These are phyloP conservation scores for Amphipyra berbera DNA, from an alignment of 2,888 invertebrate genomes.

Conservation along the genomic window DNA sequence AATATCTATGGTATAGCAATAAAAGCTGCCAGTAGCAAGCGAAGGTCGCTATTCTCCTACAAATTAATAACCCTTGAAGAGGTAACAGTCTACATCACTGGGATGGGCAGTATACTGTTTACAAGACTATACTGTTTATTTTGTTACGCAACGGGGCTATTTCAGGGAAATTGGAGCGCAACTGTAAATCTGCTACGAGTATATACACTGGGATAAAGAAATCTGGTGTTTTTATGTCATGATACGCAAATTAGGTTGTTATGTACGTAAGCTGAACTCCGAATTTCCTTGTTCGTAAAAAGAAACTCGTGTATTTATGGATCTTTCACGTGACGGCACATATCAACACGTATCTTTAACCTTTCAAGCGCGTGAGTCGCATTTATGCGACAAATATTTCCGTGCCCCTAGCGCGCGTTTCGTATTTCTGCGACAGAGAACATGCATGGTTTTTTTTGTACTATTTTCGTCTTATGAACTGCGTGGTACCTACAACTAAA, in stretches of 20 bases:
- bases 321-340: no score
- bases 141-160: conserved; percentile 51
- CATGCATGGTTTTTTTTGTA: no score
- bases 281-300: conserved; percentile 18
- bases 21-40: conserved; percentile 16
- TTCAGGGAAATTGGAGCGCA: conserved; percentile 53
- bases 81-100: conserved; percentile 20
- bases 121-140: conserved; percentile 48
- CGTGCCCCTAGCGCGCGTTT: no score
- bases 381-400: no score
- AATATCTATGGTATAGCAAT: neutral
- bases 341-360: no score
- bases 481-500: no score
- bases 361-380: no score
- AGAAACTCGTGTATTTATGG: neutral
- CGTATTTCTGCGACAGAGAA: no score
- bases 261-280: conserved; percentile 8
- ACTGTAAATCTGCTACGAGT: conserved; percentile 42
- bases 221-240: conserved; percentile 41
- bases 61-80: conserved; percentile 33
- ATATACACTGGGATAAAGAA: conserved; percentile 34
- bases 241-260: conserved; percentile 33
- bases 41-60: conserved; percentile 34
- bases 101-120: conserved; percentile 29
- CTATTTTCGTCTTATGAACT: no score